Base-by-base conservation (phyloP, 1,140 invertebrate species). In the Procambarus clarkii region DNA sequence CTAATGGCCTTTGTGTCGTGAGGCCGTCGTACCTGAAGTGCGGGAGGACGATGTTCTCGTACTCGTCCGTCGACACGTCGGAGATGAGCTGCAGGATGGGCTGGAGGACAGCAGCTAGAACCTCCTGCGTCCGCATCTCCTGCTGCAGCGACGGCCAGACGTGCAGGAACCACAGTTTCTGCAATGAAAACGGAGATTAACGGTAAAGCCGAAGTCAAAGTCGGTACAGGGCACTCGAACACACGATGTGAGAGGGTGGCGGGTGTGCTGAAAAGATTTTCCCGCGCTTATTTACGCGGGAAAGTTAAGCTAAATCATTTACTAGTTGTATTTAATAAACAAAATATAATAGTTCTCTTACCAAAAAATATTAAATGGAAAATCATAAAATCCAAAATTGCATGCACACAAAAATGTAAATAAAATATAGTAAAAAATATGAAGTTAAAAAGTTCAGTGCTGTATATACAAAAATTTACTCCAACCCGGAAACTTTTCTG, bases 141-240 rank as follows among this genome's bases (percentile, higher is more conserved):
- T 96, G 95, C 94, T 97, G 96, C 79, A 99, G 95, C 94, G 96
- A 97, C 34, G 98, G 98, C 97, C 98, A 98, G 48, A 99, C 96
- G 94, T 98, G 97, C 94, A 98, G 97, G 95, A 98, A 99, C 96
- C 98, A 98, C 24, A 99, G 95, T 97, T 99, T 99, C 98, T 99
- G 95, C 7, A 34, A 18, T 24, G 21, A 4, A 21, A 50, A 48
- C 21, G n/a, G 44, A 88, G 45, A 46, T 7, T 34, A 54, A 54
- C n/a, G 58, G 46, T 13, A 11, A 21, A 60, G n/a, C 5, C 50
- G 8, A 58, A 24, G 64, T 24, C 60, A 77, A 18, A 24, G 11
- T 18, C 4, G 9, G n/a, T 3, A 21, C 46, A 18, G 24, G 54
- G 60, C 7, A 60, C 13, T 3, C 8, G 50, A 69, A 60, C 9